Evolutionary conservation across 2,113 vertebrate species (phyloP).

Genomic region (Tragulus kanchil): DNA sequence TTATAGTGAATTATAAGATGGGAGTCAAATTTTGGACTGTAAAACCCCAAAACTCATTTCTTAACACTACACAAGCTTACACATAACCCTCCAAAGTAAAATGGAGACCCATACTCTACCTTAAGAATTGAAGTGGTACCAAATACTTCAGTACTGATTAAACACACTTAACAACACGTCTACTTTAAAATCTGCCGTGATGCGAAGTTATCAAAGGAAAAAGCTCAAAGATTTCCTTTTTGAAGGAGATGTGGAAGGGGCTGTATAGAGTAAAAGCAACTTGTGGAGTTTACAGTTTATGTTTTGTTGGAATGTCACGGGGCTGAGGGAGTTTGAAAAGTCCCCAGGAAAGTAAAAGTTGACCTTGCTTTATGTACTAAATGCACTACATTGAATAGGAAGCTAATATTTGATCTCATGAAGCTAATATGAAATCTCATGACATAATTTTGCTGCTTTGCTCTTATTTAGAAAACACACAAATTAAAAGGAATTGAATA

Average conservation of each 20-base stretch:
- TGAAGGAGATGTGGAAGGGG: background rate
- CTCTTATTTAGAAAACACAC: slow-evolving; percentile 59
- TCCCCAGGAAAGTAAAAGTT: slow-evolving; percentile 56
- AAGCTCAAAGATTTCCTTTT: background rate
- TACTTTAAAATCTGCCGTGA: background rate
- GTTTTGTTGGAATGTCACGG: slow-evolving; percentile 52
- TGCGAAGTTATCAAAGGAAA: background rate
- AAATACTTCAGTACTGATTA: background rate
- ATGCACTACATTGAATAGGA: slow-evolving; percentile 42
- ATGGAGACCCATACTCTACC: background rate
- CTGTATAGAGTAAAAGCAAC: background rate
- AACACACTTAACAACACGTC: background rate
- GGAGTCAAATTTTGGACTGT: background rate
- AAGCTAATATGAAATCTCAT: background rate
- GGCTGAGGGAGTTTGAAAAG: background rate
- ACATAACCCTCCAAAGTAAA: background rate
- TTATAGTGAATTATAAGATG: background rate
- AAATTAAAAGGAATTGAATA: slow-evolving; percentile 69
- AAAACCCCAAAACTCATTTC: background rate
- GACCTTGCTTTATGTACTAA: slow-evolving; percentile 56
- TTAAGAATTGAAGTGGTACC: background rate
- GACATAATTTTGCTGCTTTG: slow-evolving; percentile 57
- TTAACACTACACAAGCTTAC: background rate
- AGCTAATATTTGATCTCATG: slow-evolving; percentile 59
- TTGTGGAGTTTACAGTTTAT: background rate